phyloP scores from a whole-genome alignment of 2,888 invertebrate genomes.

The Tolmerus cingulatus region DNA sequence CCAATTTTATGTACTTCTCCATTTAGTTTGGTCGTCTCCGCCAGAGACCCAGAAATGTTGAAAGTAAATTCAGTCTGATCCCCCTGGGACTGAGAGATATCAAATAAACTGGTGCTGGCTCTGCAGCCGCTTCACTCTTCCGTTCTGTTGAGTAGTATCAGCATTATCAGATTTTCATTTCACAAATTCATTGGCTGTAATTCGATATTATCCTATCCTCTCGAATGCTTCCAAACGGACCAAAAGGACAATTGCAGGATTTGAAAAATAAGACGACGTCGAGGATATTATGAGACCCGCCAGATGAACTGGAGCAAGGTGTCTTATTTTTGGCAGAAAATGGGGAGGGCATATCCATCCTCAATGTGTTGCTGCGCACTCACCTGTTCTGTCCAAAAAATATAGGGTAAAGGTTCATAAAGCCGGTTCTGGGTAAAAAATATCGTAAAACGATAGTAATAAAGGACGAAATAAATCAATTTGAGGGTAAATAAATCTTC shows the following conservation, averaged over 20 bases:
- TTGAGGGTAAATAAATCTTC: not conserved
- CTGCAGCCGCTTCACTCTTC: not conserved
- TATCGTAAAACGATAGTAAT: not conserved
- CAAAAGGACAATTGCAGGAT: constrained; percentile 3
- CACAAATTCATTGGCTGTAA: constrained; percentile 8
- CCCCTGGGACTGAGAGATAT: not conserved
- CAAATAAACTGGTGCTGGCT: not conserved
- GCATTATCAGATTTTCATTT: constrained; percentile 19
- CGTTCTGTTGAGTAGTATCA: not conserved
- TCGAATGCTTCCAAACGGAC: not conserved
- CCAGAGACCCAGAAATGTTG: not conserved
- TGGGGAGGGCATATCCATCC: not conserved
- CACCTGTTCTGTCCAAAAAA: not conserved
- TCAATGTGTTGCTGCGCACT: not conserved
- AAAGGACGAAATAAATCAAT: constrained; percentile 3
- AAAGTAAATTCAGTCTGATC: not conserved
- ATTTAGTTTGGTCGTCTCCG: not conserved
- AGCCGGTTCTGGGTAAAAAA: not conserved
- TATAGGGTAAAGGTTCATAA: not conserved
- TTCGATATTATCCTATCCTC: not conserved
- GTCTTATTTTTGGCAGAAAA: not conserved
- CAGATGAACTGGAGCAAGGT: not conserved
- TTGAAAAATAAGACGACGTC: not conserved
- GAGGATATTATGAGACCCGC: not conserved
- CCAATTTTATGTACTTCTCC: not conserved